Evolutionary conservation across 1,140 invertebrate species (phyloP).

Genomic region (Procambarus virginalis): DNA sequence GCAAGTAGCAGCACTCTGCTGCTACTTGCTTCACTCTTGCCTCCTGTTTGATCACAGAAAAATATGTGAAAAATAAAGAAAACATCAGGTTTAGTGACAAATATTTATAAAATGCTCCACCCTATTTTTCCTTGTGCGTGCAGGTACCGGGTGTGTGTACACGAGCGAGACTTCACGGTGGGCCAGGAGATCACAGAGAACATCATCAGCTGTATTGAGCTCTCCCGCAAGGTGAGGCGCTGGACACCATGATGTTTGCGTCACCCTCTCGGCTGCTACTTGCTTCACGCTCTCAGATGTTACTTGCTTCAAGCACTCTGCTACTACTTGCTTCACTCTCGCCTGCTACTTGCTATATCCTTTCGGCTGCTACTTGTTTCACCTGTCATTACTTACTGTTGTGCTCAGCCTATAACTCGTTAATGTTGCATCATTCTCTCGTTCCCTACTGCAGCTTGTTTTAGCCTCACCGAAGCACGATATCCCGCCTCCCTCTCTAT

Average conservation of each 20-base stretch:
- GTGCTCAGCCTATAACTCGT: no score
- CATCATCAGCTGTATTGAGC: conserved; percentile 45
- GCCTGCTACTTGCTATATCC: no score
- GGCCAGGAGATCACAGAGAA: conserved; percentile 60
- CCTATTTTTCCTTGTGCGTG: neutral
- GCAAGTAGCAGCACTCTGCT: no score
- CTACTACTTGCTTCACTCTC: neutral
- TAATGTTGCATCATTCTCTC: no score
- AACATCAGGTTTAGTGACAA: no score
- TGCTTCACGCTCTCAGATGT: neutral
- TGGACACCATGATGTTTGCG: no score
- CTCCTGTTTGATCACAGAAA: no score
- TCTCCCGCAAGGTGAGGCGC: conserved; percentile 43
- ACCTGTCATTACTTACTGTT: neutral
- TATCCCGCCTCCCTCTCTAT: no score
- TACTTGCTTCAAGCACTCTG: neutral
- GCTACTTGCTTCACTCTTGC: no score
- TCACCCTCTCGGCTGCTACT: neutral
- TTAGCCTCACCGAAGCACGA: no score
- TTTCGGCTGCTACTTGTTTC: neutral
- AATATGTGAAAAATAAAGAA: no score
- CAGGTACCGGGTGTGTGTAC: conserved; percentile 60
- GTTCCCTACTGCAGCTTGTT: no score
- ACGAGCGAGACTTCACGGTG: conserved; percentile 61
- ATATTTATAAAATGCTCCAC: neutral